Conservation (phyloP, 2,797 vertebrate species). For the Fratercula arctica region DNA sequence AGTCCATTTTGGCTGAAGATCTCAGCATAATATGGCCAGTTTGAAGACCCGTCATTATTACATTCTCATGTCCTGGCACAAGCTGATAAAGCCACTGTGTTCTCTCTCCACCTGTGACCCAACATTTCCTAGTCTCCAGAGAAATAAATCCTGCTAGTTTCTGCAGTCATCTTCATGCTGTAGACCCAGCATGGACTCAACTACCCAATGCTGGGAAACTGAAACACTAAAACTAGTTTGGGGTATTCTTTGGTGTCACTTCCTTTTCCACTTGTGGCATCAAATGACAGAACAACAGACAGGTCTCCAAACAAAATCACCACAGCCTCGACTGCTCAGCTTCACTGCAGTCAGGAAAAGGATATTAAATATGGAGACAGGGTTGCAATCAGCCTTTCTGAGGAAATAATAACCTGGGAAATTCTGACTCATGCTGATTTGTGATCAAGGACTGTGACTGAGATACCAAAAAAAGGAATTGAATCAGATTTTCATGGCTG, state of each 20-base stretch:
- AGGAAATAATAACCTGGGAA: slow-evolving; percentile 63
- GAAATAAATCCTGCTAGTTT: neutral
- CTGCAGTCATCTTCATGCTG: neutral
- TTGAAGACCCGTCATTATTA: neutral
- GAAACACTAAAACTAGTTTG: neutral
- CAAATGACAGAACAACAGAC: neutral
- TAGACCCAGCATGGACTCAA: neutral
- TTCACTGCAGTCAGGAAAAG: neutral
- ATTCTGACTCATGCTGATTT: slow-evolving; percentile 70
- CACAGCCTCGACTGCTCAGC: neutral
- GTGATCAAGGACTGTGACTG: slow-evolving; percentile 62
- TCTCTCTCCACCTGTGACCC: neutral
- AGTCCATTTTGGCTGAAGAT: neutral
- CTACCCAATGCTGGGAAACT: neutral
- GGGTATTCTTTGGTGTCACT: neutral
- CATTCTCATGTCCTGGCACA: neutral
- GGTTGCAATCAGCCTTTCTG: slow-evolving; percentile 35
- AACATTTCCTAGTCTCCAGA: neutral
- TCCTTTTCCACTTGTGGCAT: neutral
- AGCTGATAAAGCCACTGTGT: neutral
- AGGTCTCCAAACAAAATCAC: neutral
- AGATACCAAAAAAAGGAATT: slow-evolving; percentile 57
- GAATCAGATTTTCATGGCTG: slow-evolving; percentile 65
- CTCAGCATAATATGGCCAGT: neutral
- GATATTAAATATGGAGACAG: slow-evolving; percentile 39